Evolutionary conservation across 2,888 invertebrate genomes (phyloP).

Genomic region (Alentia gelatinosa): DNA sequence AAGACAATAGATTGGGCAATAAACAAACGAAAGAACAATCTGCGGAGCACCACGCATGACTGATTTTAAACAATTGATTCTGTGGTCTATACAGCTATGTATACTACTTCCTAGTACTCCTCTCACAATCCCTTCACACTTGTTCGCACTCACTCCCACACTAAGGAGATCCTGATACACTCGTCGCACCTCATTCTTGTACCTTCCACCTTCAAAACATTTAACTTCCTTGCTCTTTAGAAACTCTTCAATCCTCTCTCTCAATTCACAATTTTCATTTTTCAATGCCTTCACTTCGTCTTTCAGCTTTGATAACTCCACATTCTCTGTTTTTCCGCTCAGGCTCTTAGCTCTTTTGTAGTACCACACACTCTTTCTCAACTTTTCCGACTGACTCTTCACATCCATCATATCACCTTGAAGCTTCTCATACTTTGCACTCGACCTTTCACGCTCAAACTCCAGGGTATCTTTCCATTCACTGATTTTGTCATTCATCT

Average conservation of each 20-base stretch:
- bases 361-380: no score
- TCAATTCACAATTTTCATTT: neutral
- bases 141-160: constrained; percentile 28
- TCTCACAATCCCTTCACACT: constrained; percentile 37
- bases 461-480: neutral
- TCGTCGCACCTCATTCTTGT: neutral
- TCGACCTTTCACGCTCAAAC: neutral
- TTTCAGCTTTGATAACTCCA: no score
- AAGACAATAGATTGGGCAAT: no score
- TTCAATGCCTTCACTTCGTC: neutral
- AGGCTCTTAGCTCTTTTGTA: no score
- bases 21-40: no score
- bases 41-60: no score
- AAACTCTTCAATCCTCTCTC: neutral
- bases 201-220: neutral
- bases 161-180: constrained; percentile 35
- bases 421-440: no score
- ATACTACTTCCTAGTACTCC: constrained; percentile 35
- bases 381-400: no score
- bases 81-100: no score
- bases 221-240: neutral
- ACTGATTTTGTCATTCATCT: neutral
- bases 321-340: no score
- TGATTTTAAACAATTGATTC: no score
- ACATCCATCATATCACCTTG: no score